phyloP scores from a whole-genome alignment of 2,888 invertebrate genomes.

The Leucozona laternaria region DNA sequence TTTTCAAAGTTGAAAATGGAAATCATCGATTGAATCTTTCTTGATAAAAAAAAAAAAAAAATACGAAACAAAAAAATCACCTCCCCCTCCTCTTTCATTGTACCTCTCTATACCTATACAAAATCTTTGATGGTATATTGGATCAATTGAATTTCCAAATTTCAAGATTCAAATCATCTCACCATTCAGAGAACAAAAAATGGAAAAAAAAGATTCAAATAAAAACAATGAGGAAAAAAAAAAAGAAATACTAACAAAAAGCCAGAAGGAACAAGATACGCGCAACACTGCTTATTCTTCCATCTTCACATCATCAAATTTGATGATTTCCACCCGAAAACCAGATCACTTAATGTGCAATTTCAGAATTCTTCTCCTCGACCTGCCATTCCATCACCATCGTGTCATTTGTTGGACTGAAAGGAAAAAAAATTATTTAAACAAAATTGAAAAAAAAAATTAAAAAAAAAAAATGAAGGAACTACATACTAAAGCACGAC shows the following conservation, averaged over 20 bases:
- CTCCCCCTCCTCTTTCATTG: background rate
- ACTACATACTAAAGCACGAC: constrained; percentile 7
- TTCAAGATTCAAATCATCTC: constrained; percentile 45
- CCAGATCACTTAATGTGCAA: constrained; percentile 71
- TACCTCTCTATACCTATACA: background rate
- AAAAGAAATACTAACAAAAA: constrained; percentile 16
- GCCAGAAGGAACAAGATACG: constrained; percentile 5
- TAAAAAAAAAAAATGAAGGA: background rate
- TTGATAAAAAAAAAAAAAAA: background rate
- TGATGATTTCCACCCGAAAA: constrained; percentile 71
- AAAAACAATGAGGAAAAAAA: constrained; percentile 1
- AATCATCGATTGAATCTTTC: constrained; percentile 46
- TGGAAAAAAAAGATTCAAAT: background rate
- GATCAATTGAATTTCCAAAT: constrained; percentile 43
- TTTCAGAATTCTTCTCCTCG: constrained; percentile 38
- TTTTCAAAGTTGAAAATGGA: constrained; percentile 38
- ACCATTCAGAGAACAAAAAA: background rate
- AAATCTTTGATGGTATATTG: background rate
- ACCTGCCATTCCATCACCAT: constrained; percentile 40
- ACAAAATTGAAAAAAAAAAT: too few species aligned
- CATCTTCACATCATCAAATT: constrained; percentile 70
- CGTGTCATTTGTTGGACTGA: constrained; percentile 43
- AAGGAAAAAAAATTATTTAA: background rate
- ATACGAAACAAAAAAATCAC: background rate
- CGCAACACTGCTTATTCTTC: constrained; percentile 52